Evolutionary conservation across 2,113 vertebrate species (phyloP).

Genomic region (Tetrao urogallus): DNA sequence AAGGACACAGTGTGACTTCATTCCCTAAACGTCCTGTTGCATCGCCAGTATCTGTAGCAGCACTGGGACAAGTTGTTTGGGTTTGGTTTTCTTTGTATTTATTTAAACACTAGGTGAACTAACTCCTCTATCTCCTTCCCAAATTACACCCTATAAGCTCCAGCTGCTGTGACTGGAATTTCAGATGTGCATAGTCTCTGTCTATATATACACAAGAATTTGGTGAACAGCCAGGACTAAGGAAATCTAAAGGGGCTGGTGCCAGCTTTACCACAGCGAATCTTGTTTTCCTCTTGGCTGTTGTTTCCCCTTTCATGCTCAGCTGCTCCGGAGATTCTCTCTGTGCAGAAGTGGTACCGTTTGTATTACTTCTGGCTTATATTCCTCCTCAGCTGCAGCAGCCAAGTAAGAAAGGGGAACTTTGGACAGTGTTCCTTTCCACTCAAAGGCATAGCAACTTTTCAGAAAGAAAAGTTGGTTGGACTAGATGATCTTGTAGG

Average conservation of each 20-base stretch:
- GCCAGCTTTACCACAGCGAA: slow-evolving; percentile 8
- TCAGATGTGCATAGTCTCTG: not conserved
- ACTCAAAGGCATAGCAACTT: not conserved
- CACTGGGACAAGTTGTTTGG: not conserved
- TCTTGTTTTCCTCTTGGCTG: slow-evolving; percentile 24
- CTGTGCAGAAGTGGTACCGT: not conserved
- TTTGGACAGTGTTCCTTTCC: not conserved
- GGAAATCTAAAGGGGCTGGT: not conserved
- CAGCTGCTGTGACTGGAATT: not conserved
- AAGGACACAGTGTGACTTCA: not conserved
- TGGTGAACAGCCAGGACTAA: not conserved
- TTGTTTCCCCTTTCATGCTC: not conserved
- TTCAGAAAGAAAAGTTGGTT: not conserved
- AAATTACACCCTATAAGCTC: not conserved
- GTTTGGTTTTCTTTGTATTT: not conserved
- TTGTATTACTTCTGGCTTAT: not conserved
- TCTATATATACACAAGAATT: not conserved
- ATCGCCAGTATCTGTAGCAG: not conserved
- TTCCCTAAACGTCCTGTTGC: not conserved
- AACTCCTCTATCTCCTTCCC: not conserved
- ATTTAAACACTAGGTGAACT: not conserved
- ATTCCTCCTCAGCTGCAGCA: not conserved
- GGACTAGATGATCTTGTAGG: no score
- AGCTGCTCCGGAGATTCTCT: slow-evolving; percentile 26
- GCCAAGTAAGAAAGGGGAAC: slow-evolving; percentile 28